A percentile compares a stretch with the other conserved stretches of the same genome.
These are phyloP conservation scores for Remorina albescens DNA, from an alignment of 2,797 vertebrate genomes.

Conservation along the genomic window DNA sequence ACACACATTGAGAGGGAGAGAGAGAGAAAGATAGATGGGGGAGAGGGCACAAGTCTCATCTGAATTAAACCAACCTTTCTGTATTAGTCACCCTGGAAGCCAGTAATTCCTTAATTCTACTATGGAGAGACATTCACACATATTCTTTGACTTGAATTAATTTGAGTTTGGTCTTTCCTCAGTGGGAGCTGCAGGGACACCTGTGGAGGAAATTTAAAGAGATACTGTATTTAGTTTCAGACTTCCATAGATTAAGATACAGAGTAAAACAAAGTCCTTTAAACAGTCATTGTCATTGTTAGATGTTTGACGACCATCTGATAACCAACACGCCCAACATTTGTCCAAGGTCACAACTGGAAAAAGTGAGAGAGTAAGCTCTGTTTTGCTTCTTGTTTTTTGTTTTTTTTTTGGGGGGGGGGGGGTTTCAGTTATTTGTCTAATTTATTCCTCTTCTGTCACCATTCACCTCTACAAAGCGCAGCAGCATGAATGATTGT, in stretches of 20 bases:
- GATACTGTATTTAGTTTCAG: constrained; percentile 7
- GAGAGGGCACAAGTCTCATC: constrained; percentile 54
- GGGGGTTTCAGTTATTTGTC: no score
- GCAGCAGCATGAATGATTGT: background rate
- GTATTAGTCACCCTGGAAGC: constrained; percentile 64
- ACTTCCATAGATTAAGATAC: constrained; percentile 1
- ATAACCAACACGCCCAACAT: background rate
- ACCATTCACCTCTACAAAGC: background rate
- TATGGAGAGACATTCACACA: constrained; percentile 56
- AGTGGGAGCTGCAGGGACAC: constrained; percentile 37
- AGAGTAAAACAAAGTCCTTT: no score
- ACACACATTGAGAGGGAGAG: constrained; percentile 51
- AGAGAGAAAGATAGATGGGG: constrained; percentile 29
- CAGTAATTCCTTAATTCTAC: constrained; percentile 69
- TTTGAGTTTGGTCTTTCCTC: constrained; percentile 28
- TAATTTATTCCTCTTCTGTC: background rate
- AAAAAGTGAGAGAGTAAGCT: background rate
- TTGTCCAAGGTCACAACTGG: background rate
- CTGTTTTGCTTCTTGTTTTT: background rate
- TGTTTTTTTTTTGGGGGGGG: no score
- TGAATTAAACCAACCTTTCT: constrained; percentile 70
- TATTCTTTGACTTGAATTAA: constrained; percentile 45
- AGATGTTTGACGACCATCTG: background rate
- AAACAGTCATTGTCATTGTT: background rate
- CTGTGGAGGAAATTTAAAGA: constrained; percentile 48